These are phyloP conservation scores for Coracias cyanogaster DNA, from an alignment of 2,797 vertebrate species.

Conservation along the genomic window DNA sequence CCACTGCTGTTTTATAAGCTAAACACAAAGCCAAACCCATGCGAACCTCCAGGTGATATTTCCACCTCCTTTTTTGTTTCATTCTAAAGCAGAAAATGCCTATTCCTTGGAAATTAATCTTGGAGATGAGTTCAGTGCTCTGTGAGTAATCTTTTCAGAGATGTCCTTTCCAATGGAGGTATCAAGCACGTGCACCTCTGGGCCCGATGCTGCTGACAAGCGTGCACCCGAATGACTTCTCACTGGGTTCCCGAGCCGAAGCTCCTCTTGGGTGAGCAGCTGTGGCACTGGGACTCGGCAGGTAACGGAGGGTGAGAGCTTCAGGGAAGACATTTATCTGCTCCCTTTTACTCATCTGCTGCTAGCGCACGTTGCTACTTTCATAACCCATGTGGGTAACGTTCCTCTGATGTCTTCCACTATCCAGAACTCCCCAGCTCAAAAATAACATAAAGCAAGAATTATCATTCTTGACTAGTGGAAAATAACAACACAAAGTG, in stretches of 20 bases:
- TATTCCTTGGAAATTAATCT: background rate
- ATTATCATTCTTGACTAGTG: background rate
- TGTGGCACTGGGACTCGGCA: fast-evolving
- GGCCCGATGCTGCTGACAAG: background rate
- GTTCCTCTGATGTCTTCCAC: background rate
- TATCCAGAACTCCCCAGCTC: background rate
- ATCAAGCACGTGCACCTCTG: fast-evolving
- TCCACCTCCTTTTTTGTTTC: background rate
- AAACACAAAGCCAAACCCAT: background rate
- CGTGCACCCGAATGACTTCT: fast-evolving
- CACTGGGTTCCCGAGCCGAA: background rate
- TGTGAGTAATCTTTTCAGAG: background rate
- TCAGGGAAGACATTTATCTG: background rate
- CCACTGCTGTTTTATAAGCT: background rate
- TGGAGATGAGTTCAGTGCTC: background rate
- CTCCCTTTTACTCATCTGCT: background rate
- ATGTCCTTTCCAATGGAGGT: background rate
- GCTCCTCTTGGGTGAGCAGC: fast-evolving
- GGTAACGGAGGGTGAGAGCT: background rate
- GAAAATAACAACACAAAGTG: background rate
- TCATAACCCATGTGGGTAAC: fast-evolving
- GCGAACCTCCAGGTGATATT: background rate
- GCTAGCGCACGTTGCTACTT: fast-evolving
- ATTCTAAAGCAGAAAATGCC: background rate
- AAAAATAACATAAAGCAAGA: background rate